Evolutionary conservation across 2,797 vertebrate genomes (phyloP).

Genomic region (Delichon dasypus): DNA sequence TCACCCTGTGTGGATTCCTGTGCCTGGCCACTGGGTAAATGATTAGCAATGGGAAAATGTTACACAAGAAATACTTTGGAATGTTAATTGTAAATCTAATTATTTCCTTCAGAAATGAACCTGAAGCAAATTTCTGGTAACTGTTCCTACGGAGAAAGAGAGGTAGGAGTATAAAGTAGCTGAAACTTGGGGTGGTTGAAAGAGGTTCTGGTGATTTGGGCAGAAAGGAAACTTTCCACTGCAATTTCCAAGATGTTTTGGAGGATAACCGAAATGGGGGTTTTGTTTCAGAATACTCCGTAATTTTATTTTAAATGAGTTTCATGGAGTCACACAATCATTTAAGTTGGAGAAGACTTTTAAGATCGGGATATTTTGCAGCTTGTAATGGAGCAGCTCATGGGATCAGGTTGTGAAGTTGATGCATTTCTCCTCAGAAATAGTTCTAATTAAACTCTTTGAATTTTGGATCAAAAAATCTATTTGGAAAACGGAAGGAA

Average conservation of each 20-base stretch:
- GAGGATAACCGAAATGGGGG: background rate
- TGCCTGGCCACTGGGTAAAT: background rate
- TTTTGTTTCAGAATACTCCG: background rate
- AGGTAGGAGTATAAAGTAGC: background rate
- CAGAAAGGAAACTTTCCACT: background rate
- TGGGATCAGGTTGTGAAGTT: background rate
- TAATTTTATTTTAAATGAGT: background rate
- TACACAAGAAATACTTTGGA: background rate
- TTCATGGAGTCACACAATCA: background rate
- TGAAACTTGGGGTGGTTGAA: background rate
- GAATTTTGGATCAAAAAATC: background rate
- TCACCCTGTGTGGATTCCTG: background rate
- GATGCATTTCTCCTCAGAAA: background rate
- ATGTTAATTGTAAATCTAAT: constrained; percentile 32
- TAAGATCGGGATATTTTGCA: background rate
- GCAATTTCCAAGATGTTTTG: background rate
- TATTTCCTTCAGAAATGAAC: constrained; percentile 25
- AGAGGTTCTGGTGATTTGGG: background rate
- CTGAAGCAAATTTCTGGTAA: background rate
- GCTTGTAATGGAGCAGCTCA: background rate
- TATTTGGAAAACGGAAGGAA: background rate
- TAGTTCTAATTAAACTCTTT: background rate
- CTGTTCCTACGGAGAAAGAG: background rate
- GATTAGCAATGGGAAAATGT: background rate
- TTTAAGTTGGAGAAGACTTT: background rate